phyloP scores from a whole-genome alignment of 2,113 vertebrate genomes.

The Notothenia coriiceps region DNA sequence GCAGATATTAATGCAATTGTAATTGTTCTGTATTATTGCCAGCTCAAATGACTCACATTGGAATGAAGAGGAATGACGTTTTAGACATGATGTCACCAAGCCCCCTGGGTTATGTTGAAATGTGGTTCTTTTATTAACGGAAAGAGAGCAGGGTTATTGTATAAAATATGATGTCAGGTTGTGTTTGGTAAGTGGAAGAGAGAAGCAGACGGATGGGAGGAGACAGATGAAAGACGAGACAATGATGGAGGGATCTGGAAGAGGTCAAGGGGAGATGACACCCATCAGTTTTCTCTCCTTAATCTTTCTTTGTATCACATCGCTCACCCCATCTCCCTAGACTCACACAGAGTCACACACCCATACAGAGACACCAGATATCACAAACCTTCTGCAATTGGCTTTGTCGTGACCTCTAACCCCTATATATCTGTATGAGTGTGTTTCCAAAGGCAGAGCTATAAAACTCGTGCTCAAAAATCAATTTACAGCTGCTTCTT shows the following conservation, averaged over 20 bases:
- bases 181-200: constrained; percentile 10
- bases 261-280: constrained; percentile 74
- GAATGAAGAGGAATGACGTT: too few species aligned
- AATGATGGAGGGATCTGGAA: constrained; percentile 50
- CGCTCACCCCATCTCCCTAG: constrained; percentile 33
- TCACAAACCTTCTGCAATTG: constrained; percentile 45
- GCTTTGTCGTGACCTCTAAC: constrained; percentile 57
- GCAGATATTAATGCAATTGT: too few species aligned
- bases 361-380: constrained; percentile 19
- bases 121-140: background rate
- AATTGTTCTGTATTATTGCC: too few species aligned
- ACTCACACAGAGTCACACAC: constrained; percentile 23
- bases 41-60: too few species aligned
- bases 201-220: background rate
- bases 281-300: constrained; percentile 67
- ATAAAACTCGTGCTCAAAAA: constrained; percentile 32
- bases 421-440: constrained; percentile 9
- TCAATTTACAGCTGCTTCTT: constrained; percentile 39
- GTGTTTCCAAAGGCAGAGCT: background rate
- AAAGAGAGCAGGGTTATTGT: background rate
- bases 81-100: too few species aligned
- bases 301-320: constrained; percentile 64
- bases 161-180: constrained; percentile 1
- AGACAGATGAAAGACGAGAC: constrained; percentile 43
- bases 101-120: background rate